phyloP scores from a whole-genome alignment of 2,113 vertebrate species.

The Nothocercus nigrocapillus region DNA sequence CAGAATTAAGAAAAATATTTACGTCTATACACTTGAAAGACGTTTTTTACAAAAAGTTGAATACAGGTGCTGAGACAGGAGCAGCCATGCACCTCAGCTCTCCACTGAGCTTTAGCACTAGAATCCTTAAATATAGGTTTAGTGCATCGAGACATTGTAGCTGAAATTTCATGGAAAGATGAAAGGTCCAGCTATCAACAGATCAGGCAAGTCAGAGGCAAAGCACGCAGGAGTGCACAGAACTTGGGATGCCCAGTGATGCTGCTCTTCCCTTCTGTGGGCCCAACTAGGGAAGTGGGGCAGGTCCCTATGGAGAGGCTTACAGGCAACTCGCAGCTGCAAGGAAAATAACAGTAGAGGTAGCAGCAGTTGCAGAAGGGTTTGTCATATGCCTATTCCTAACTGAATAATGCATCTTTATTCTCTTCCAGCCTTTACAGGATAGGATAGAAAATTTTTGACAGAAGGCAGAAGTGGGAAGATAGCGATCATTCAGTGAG shows the following conservation, averaged over 20 bases:
- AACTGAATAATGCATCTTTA: neutral
- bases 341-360: neutral
- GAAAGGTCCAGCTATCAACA: neutral
- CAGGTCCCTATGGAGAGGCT: neutral
- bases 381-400: neutral
- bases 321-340: neutral
- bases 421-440: neutral
- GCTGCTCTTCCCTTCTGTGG: neutral
- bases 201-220: neutral
- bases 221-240: neutral
- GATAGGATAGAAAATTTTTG: neutral
- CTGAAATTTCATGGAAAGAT: accelerated
- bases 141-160: neutral
- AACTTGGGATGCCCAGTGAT: accelerated
- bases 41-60: neutral
- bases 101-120: neutral
- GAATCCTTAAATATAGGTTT: neutral
- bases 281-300: neutral
- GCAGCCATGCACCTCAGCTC: accelerated
- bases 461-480: neutral
- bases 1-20: neutral
- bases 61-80: neutral
- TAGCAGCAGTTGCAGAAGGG: neutral
- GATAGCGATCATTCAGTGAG: neutral
- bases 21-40: neutral